Percentiles rank a stretch among this genome's conserved stretches.
Evolutionary conservation across 2,113 vertebrate species (phyloP).

Genomic region (Phrynosoma blainvillii): DNA sequence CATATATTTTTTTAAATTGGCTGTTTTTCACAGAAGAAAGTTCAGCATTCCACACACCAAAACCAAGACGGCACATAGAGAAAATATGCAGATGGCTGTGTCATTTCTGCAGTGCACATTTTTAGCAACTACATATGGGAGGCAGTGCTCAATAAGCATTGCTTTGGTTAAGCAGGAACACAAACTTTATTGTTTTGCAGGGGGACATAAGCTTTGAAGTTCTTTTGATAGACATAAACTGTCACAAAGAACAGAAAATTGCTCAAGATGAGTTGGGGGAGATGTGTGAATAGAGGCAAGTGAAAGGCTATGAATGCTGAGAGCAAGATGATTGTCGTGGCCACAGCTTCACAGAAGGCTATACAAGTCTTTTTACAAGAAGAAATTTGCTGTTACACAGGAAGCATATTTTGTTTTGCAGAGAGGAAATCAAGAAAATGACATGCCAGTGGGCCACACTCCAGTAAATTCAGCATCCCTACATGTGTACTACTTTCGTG

Average conservation of each 20-base stretch:
- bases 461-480: neutral
- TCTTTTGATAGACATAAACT: constrained; percentile 47
- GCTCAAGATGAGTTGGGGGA: constrained; percentile 38
- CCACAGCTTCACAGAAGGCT: neutral
- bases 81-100: constrained; percentile 32
- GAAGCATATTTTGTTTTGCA: neutral
- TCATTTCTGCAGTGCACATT: constrained; percentile 43
- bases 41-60: neutral
- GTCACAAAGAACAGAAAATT: constrained; percentile 42
- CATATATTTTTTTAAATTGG: too few species aligned
- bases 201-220: constrained; percentile 33
- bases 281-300: constrained; percentile 44
- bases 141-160: constrained; percentile 18
- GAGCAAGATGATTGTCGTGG: constrained; percentile 24
- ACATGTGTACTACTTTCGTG: neutral
- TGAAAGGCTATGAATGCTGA: constrained; percentile 19
- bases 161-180: constrained; percentile 6
- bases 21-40: neutral
- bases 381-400: neutral
- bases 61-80: neutral
- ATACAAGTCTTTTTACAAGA: rapidly evolving
- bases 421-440: neutral
- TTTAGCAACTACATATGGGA: constrained; percentile 36
- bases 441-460: neutral
- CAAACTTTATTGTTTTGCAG: neutral